Conservation (phyloP, 1,140 invertebrate species). For the Hetaerina americana region DNA sequence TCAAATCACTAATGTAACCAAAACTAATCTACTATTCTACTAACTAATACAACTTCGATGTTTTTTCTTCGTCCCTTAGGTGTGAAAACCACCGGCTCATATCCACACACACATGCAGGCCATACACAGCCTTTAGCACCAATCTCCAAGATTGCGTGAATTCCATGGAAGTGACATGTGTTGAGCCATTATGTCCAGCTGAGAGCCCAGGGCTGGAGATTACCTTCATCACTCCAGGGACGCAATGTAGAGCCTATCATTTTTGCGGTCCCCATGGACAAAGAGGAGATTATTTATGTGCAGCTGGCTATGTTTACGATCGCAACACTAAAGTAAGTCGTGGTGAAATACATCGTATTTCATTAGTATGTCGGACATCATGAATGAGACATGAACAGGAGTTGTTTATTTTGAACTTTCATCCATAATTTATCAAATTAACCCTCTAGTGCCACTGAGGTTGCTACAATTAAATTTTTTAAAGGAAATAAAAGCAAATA, state of each 20-base stretch:
- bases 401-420: too few relatives aligned
- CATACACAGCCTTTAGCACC: background rate
- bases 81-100: background rate
- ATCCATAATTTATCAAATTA: too few relatives aligned
- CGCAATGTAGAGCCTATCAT: conserved; percentile 20
- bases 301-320: conserved; percentile 20
- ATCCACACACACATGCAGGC: background rate
- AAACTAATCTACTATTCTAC: too few relatives aligned
- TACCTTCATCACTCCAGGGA: conserved; percentile 11
- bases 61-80: background rate
- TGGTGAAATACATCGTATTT: too few relatives aligned
- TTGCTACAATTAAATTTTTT: too few relatives aligned
- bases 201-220: background rate
- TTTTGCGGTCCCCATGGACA: conserved; percentile 15
- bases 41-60: too few relatives aligned
- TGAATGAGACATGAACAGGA: too few relatives aligned
- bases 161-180: background rate
- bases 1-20: too few relatives aligned
- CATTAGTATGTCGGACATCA: too few relatives aligned
- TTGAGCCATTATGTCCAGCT: background rate
- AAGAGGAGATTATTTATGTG: conserved; percentile 16
- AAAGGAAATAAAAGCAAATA: too few relatives aligned
- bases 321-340: conserved; percentile 17
- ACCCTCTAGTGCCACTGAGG: too few relatives aligned
- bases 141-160: background rate